Evolutionary conservation across 2,888 invertebrate genomes (phyloP), one percentile per base, ranked within the genome.

Genomic region (Pseudoips prasinana): DNA sequence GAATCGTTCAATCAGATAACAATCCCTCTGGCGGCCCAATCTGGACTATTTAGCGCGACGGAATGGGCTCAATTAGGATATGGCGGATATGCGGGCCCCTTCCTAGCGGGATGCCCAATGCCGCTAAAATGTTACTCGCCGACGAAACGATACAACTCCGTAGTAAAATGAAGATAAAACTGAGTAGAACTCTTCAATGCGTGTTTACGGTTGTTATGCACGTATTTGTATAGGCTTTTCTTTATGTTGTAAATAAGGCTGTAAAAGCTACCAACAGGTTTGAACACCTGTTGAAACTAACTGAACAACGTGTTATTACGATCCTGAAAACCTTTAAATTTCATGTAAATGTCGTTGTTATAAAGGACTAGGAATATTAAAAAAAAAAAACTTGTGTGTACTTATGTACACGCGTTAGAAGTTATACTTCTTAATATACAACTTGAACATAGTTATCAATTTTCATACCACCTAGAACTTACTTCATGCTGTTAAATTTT

Each of bases 21-120:
- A 74, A 78, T 80, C 75, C 71, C 63, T 69, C 69, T 65, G 72
- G 82, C 62, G 59, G 43, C 49, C 53, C 63, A 57, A 57, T 57
- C 82, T 73, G 65, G 71, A 87, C 86, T 88, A 87, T 88, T 88
- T 88, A 88, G 86, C 87, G 85, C 86, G 75, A 59, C 63, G 73
- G 77, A 75, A 81, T 81, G 72, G 75, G 71, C 68, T 85, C 86
- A 87, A 88, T 87, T 88, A 88, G 84, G 83, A 68, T 66, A 57
- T 64, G 66, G 73, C 75, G 86, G 84, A 85, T 86, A 87, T 87
- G 88, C 88, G 88, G 88, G 87, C 85, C 84, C 84, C 85, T 80
- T 72, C 73, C 73, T 70, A 65, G 57, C 62, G 62, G 59, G 60
- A 45, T 40, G 44, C 24, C 42, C 34, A 45, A 26, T 47, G 46